phyloP scores from a whole-genome alignment of 2,888 invertebrate species.

The Biston stratarius region DNA sequence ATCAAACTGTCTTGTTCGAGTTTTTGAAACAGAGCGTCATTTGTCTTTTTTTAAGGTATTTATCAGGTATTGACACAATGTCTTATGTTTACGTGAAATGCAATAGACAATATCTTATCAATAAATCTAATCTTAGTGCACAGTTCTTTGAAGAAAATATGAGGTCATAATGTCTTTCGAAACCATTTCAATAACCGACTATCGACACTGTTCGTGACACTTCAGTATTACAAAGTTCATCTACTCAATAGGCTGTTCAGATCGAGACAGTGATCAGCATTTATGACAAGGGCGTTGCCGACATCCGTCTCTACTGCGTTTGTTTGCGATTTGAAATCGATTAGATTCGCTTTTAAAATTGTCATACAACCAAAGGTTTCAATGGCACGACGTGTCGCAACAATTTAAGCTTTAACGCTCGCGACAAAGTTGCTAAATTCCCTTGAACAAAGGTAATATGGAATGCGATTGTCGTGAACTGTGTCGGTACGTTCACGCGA shows the following conservation, averaged over 20 bases:
- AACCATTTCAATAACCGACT: constrained; percentile 38
- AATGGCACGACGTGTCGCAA: constrained; percentile 56
- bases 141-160: constrained; percentile 26
- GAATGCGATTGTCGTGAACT: constrained; percentile 78
- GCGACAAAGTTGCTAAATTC: constrained; percentile 68
- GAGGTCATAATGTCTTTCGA: constrained; percentile 37
- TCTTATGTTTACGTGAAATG: neutral
- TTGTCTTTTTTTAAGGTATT: too few species aligned
- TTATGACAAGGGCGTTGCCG: constrained; percentile 77
- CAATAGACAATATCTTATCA: neutral
- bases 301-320: constrained; percentile 74
- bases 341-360: constrained; percentile 80
- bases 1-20: too few species aligned
- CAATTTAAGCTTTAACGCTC: constrained; percentile 66
- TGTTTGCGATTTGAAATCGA: constrained; percentile 72
- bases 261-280: constrained; percentile 54
- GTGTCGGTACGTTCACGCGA: constrained; percentile 67
- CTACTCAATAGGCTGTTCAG: constrained; percentile 47
- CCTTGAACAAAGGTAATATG: constrained; percentile 63
- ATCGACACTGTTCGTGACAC: constrained; percentile 45
- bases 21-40: too few species aligned
- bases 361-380: constrained; percentile 65
- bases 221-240: constrained; percentile 48
- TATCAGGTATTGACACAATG: too few species aligned
- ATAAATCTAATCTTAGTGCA: constrained; percentile 5